A percentile compares a stretch with the other conserved stretches of the same genome.
Conservation (phyloP, 2,113 vertebrate genomes). For the Oenanthe oenanthe region DNA sequence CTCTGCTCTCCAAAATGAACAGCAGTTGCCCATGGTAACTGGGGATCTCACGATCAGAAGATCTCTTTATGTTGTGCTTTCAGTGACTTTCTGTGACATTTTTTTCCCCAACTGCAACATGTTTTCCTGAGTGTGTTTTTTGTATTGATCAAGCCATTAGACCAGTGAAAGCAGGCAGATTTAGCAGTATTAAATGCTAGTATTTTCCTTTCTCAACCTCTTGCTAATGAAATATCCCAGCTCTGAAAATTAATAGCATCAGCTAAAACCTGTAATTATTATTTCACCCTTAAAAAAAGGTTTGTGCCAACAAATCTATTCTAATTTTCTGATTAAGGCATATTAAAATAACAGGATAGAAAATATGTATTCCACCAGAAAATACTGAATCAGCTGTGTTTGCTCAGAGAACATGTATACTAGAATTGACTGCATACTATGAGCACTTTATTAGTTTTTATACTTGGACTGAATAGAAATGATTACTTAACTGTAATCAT, state of each 20-base stretch:
- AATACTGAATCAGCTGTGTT: slow-evolving; percentile 42
- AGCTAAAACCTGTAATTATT: slow-evolving; percentile 40
- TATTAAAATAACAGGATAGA: slow-evolving; percentile 39
- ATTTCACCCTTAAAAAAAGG: slow-evolving; percentile 1
- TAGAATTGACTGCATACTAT: slow-evolving; percentile 27
- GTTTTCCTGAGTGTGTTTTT: not conserved
- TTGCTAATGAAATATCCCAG: slow-evolving; percentile 30
- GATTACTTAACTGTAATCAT: slow-evolving; percentile 54
- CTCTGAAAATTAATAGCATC: slow-evolving; percentile 28
- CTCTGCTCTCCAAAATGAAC: not conserved
- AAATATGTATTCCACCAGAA: slow-evolving; percentile 25
- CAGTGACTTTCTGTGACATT: not conserved
- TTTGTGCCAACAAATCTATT: slow-evolving; percentile 30
- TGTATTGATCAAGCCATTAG: not conserved
- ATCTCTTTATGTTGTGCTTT: not conserved
- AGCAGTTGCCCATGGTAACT: not conserved
- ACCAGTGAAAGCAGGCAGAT: slow-evolving; percentile 3
- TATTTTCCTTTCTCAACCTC: not conserved
- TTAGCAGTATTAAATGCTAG: slow-evolving; percentile 28
- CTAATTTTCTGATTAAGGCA: slow-evolving; percentile 37
- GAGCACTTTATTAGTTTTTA: slow-evolving; percentile 52
- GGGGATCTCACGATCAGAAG: not conserved
- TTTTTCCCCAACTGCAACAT: not conserved
- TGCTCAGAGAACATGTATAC: slow-evolving; percentile 15
- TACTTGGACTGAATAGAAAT: slow-evolving; percentile 43